phyloP scores from a whole-genome alignment of 2,113 vertebrate species.

The Ardeotis arabs region DNA sequence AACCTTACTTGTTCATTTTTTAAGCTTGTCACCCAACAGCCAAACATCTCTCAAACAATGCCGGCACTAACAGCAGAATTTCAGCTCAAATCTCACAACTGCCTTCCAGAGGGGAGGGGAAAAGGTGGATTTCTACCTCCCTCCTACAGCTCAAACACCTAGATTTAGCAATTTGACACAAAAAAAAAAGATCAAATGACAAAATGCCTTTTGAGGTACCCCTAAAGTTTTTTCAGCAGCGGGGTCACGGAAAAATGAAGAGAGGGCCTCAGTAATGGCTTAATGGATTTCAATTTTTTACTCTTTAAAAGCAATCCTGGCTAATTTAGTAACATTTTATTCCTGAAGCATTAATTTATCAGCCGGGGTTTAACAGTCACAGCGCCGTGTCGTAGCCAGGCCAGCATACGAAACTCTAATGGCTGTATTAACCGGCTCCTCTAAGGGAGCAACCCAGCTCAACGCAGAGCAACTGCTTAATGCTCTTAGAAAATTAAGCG shows the following conservation, averaged over 20 bases:
- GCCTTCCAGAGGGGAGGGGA: background rate
- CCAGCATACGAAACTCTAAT: background rate
- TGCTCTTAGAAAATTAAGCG: conserved; percentile 40
- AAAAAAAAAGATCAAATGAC: background rate
- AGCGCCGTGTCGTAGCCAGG: background rate
- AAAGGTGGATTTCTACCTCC: background rate
- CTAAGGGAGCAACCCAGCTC: background rate
- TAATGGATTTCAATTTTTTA: background rate
- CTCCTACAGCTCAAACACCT: background rate
- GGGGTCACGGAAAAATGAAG: background rate
- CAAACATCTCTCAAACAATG: background rate
- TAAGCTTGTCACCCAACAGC: background rate
- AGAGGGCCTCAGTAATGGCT: background rate
- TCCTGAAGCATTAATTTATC: background rate
- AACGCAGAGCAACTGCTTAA: background rate
- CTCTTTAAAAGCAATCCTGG: conserved; percentile 8
- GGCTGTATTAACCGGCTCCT: background rate
- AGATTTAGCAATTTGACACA: background rate
- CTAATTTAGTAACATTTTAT: background rate
- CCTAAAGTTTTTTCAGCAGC: background rate
- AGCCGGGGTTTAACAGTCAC: background rate
- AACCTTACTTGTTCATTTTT: background rate
- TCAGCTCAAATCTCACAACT: background rate
- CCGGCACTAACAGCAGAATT: background rate
- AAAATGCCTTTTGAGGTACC: background rate